A percentile compares a stretch with the other conserved stretches of the same genome.
phyloP scores from a whole-genome alignment of 2,888 invertebrate species.

The Pemphredon lugubris region DNA sequence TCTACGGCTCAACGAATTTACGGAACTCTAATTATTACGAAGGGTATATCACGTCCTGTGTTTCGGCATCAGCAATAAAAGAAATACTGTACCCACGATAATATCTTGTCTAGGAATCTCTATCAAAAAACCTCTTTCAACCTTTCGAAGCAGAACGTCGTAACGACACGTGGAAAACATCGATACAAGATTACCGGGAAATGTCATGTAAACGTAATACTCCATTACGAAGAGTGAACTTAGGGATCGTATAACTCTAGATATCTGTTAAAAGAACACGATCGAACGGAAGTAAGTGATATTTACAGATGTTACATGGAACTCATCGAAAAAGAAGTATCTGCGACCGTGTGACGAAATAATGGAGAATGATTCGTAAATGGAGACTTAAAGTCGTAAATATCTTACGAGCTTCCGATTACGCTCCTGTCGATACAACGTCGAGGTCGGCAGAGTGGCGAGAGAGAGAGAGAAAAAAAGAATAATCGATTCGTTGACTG shows the following conservation, averaged over 20 bases:
- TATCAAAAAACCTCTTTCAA: neutral
- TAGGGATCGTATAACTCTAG: neutral
- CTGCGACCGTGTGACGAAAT: constrained; percentile 3
- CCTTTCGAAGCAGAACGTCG: neutral
- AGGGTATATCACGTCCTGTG: neutral
- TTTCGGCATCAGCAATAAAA: constrained; percentile 18
- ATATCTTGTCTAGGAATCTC: neutral
- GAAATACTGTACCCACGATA: constrained; percentile 44
- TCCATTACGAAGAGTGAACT: constrained; percentile 12
- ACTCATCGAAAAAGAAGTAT: constrained; percentile 14
- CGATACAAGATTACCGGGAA: constrained; percentile 3
- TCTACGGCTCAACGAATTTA: neutral
- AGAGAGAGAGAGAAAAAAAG: too few relatives aligned
- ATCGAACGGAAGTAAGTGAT: constrained; percentile 44
- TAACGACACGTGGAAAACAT: constrained; percentile 6
- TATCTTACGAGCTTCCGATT: neutral
- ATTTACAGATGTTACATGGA: constrained; percentile 64
- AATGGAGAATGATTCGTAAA: neutral
- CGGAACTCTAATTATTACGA: neutral
- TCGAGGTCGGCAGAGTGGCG: neutral
- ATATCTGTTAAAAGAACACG: neutral
- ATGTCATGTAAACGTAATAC: constrained; percentile 31
- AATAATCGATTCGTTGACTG: constrained; percentile 11
- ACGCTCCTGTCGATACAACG: neutral
- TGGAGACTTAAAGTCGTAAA: neutral